A percentile compares a stretch with the other conserved stretches of the same genome.
Evolutionary conservation across 1,140 invertebrate species (phyloP).

Genomic region (Caerostris extrusa): DNA sequence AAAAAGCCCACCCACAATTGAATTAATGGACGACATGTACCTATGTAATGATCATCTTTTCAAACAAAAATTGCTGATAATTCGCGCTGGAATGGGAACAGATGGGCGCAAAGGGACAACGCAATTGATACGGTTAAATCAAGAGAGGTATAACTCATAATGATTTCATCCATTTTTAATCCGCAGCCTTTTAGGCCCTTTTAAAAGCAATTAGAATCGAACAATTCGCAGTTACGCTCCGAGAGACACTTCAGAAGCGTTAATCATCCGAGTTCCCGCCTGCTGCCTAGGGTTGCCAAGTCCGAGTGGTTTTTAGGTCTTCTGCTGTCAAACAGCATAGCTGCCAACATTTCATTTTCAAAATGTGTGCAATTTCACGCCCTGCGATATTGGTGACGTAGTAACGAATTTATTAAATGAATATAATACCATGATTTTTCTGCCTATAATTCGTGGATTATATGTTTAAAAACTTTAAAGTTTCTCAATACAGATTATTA

Average conservation of each 20-base stretch:
- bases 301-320: too few relatives aligned
- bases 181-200: conserved; percentile 6
- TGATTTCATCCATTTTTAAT: conserved; percentile 21
- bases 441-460: too few relatives aligned
- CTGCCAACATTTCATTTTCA: too few relatives aligned
- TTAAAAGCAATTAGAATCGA: conserved; percentile 55
- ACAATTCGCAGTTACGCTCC: conserved; percentile 61
- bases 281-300: not conserved
- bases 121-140: not conserved
- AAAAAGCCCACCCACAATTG: not conserved
- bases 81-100: not conserved
- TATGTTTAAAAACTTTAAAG: too few relatives aligned
- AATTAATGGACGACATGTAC: not conserved
- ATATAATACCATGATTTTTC: too few relatives aligned
- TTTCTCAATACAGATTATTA: too few relatives aligned
- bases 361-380: too few relatives aligned
- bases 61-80: conserved; percentile 17
- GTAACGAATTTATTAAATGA: too few relatives aligned
- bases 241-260: not conserved
- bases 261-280: conserved; percentile 56
- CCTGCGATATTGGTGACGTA: too few relatives aligned
- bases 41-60: not conserved
- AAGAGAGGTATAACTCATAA: not conserved
- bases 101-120: not conserved
- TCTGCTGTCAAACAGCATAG: too few relatives aligned